Percentiles rank a stretch among this genome's conserved stretches.
Evolutionary conservation across 2,888 invertebrate genomes (phyloP).

Genomic region (Rotaria sp.): DNA sequence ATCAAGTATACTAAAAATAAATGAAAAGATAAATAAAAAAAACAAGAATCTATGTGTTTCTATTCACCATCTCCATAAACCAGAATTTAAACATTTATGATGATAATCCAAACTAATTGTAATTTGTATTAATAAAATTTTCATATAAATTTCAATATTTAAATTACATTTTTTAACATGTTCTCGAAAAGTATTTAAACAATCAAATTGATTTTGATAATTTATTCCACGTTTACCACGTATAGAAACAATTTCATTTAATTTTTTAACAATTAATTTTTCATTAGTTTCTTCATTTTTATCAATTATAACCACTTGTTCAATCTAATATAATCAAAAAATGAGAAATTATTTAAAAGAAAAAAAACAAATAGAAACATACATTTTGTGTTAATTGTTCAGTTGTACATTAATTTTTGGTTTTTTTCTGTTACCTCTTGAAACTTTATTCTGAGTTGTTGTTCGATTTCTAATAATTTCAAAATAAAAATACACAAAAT

Average conservation of each 20-base stretch:
- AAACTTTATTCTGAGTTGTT: too few species aligned
- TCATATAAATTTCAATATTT: conserved; percentile 25
- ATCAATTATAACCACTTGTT: too few species aligned
- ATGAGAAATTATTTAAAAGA: too few species aligned
- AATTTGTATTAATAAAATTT: conserved; percentile 37
- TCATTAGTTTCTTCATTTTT: conserved; percentile 98
- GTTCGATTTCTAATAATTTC: too few species aligned
- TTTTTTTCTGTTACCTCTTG: too few species aligned
- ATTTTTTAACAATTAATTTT: conserved; percentile 81
- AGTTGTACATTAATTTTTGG: too few species aligned
- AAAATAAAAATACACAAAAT: too few species aligned
- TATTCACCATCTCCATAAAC: background rate
- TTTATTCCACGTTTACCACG: conserved; percentile 88
- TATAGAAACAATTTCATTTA: conserved; percentile 83
- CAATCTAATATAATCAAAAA: too few species aligned
- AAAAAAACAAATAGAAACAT: too few species aligned
- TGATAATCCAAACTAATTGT: conserved; percentile 34
- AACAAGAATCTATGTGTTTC: too few species aligned
- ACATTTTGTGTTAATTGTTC: too few species aligned
- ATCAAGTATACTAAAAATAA: background rate
- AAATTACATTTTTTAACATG: background rate
- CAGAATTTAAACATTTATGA: background rate
- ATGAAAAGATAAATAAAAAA: background rate
- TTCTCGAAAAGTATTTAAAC: conserved; percentile 1
- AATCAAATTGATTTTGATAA: conserved; percentile 62